Conservation (phyloP, 2,888 invertebrate species). For the Actias luna region DNA sequence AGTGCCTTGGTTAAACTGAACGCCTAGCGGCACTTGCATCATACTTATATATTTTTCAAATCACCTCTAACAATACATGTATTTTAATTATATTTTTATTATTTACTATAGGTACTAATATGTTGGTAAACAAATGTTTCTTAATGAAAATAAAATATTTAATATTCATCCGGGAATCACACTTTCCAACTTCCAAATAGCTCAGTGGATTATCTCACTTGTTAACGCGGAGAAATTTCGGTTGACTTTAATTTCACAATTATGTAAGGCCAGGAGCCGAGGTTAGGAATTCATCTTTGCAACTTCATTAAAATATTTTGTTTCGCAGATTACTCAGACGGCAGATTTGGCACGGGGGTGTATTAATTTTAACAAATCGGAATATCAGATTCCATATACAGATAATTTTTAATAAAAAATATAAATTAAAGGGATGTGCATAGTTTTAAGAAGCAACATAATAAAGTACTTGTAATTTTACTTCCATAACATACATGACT, state of each 20-base stretch:
- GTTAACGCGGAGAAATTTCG: conserved; percentile 34
- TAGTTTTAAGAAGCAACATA: too few species aligned
- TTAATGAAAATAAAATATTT: conserved; percentile 14
- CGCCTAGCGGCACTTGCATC: too few species aligned
- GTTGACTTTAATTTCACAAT: conserved; percentile 57
- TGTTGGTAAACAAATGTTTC: not conserved
- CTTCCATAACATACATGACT: too few species aligned
- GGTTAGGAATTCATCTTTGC: conserved; percentile 47
- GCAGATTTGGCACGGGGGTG: conserved; percentile 36
- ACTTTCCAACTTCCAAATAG: conserved; percentile 21
- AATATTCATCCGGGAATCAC: conserved; percentile 22
- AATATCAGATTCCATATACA: conserved; percentile 30
- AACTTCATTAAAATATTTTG: conserved; percentile 70
- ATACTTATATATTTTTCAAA: too few species aligned
- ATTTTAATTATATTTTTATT: too few species aligned
- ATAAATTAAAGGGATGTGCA: too few species aligned
- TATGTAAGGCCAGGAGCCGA: conserved; percentile 37
- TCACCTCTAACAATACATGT: too few species aligned
- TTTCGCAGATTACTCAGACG: conserved; percentile 48
- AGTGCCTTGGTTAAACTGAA: too few species aligned
- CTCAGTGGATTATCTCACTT: conserved; percentile 33
- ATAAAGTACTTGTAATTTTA: too few species aligned
- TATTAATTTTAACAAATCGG: conserved; percentile 35
- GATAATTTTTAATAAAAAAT: conserved; percentile 22
- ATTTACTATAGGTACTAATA: too few species aligned